These are phyloP conservation scores for Calameuta pallipes DNA, from an alignment of 2,888 invertebrate species.

Conservation along the genomic window DNA sequence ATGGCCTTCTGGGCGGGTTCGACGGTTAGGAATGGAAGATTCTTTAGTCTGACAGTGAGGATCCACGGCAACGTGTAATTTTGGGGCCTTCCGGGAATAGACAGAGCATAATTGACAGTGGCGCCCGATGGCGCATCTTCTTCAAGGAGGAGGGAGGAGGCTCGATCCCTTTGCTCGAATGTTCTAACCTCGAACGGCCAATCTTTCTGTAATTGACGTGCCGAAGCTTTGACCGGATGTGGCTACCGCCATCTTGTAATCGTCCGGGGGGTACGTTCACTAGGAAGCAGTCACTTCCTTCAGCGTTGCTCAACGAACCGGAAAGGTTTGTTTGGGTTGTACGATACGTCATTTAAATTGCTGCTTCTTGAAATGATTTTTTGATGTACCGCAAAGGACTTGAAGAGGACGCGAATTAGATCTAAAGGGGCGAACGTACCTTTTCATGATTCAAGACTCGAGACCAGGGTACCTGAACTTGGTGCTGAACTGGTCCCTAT, in stretches of 20 bases:
- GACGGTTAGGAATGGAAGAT: neutral
- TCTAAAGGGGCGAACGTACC: neutral
- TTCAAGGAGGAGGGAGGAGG: constrained; percentile 6
- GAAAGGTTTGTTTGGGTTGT: neutral
- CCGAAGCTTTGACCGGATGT: constrained; percentile 42
- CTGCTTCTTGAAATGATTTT: neutral
- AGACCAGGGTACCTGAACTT: neutral
- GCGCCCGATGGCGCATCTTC: constrained; percentile 28
- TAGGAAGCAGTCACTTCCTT: neutral
- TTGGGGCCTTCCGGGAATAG: constrained; percentile 54
- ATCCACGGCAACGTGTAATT: constrained; percentile 39
- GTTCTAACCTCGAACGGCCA: constrained; percentile 7
- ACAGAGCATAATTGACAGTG: constrained; percentile 54
- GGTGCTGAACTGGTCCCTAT: neutral
- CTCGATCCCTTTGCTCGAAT: neutral
- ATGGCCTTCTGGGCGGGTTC: neutral
- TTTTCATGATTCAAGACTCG: too few relatives aligned
- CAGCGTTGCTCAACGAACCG: neutral
- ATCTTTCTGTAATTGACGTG: constrained; percentile 38
- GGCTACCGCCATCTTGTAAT: constrained; percentile 9
- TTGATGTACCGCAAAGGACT: neutral
- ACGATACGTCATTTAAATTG: neutral
- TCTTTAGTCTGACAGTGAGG: neutral
- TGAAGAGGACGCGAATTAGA: neutral
- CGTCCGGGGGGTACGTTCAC: neutral